These are phyloP conservation scores for Dromius quadrimaculatus DNA, from an alignment of 2,888 invertebrate species.

Conservation along the genomic window DNA sequence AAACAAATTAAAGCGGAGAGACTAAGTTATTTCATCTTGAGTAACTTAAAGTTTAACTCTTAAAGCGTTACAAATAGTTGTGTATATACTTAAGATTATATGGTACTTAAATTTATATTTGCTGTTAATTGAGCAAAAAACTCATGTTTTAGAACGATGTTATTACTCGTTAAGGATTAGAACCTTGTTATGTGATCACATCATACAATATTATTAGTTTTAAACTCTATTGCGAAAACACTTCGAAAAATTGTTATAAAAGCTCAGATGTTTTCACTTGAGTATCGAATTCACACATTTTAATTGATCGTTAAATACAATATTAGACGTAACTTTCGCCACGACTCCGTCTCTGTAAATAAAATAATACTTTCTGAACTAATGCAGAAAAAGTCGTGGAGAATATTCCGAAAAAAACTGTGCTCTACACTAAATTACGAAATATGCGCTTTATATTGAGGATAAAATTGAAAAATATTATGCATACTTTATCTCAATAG, in stretches of 20 bases:
- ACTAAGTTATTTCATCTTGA: background rate
- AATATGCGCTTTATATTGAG: background rate
- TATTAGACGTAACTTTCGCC: too few relatives aligned
- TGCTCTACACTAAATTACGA: background rate
- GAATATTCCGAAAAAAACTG: too few relatives aligned
- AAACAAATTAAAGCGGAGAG: too few relatives aligned
- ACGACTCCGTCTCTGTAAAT: too few relatives aligned
- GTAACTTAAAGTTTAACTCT: background rate
- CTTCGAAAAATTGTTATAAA: too few relatives aligned
- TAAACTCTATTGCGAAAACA: background rate
- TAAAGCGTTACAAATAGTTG: background rate
- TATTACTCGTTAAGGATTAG: constrained; percentile 2
- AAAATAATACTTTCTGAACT: too few relatives aligned
- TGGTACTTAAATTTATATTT: constrained; percentile 7
- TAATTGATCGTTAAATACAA: too few relatives aligned
- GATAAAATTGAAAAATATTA: too few relatives aligned
- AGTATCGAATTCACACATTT: too few relatives aligned
- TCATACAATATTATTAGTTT: background rate
- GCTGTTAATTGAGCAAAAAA: constrained; percentile 13
- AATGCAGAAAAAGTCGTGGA: too few relatives aligned
- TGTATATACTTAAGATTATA: constrained; percentile 11
- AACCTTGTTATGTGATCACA: background rate
- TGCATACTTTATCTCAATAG: too few relatives aligned
- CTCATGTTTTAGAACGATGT: constrained; percentile 17
- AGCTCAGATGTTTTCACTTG: too few relatives aligned